Percentiles rank a stretch among this genome's conserved stretches.
Evolutionary conservation across 2,113 vertebrate genomes (phyloP).

Genomic region (Sceloporus undulatus): DNA sequence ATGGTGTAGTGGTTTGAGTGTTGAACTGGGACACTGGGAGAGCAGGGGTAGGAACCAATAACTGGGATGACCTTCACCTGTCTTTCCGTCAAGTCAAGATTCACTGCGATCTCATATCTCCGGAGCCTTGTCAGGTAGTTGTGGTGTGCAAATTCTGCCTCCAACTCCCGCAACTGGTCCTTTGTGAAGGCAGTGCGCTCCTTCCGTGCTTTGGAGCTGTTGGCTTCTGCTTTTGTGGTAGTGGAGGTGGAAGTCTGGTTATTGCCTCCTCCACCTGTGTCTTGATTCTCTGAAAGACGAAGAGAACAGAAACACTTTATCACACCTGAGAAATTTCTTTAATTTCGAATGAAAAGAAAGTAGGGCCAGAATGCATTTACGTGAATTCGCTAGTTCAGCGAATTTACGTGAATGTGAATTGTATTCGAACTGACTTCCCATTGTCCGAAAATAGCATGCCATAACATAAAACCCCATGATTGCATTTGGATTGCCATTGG

Average conservation of each 20-base stretch:
- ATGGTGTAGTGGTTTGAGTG: too few species aligned
- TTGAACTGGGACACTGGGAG: too few species aligned
- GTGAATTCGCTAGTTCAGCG: too few species aligned
- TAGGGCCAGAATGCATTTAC: too few species aligned
- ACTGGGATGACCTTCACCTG: constrained; percentile 80
- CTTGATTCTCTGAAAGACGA: constrained; percentile 76
- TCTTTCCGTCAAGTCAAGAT: constrained; percentile 96
- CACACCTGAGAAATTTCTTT: too few species aligned
- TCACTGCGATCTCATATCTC: constrained; percentile 97
- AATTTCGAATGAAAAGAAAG: too few species aligned
- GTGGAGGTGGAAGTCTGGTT: background rate
- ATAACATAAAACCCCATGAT: too few species aligned
- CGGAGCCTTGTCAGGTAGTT: constrained; percentile 96
- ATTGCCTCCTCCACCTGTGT: constrained; percentile 55
- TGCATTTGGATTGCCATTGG: too few species aligned
- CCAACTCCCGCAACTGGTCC: constrained; percentile 94
- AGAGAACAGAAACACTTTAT: background rate
- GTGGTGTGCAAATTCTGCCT: constrained; percentile 95
- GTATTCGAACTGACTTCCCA: too few species aligned
- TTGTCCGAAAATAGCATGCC: too few species aligned
- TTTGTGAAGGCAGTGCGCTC: constrained; percentile 97
- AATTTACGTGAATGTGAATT: too few species aligned
- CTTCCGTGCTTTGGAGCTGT: constrained; percentile 89
- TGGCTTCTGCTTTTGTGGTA: constrained; percentile 78
- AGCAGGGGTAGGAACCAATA: background rate